Evolutionary conservation across 2,113 vertebrate species (phyloP), one percentile per base, ranked within the genome.

Genomic region (Falcunculus frontatus): DNA sequence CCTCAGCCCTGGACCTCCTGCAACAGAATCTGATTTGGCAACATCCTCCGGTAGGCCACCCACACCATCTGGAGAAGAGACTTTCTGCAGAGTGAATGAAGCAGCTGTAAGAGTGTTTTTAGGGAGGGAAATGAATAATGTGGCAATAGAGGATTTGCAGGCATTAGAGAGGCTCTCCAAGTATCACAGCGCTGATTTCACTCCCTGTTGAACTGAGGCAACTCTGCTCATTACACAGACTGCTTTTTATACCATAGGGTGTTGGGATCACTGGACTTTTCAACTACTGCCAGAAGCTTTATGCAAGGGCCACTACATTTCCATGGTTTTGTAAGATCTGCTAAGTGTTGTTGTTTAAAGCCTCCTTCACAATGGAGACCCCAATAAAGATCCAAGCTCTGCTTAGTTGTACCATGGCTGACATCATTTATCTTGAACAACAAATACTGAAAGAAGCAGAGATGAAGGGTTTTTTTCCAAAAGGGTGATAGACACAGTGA

Each of bases 11-110:
- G 62, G 73, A 79, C 60, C 86, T 94, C 29, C 50, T 67, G 65
- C 49, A 84, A 68, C 0, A 23, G 86, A 80, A 79, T 95, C 68
- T 57, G 49, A 84, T 87, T 87, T 95, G 93, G 85, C 64, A 3
- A 67, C 29, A 13, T 72, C 32, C 69, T 79, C 57, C 0, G 6
- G 57, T 87, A 82, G 79, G 53, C 84, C 87, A 80, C 76, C n/a
- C 88, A 41, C 6, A 39, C 87, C 94, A 93, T 97, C 95, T 96
- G 96, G 94, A 92, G 81, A 94, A 90, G 87, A 80, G 84, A 60
- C 46, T 95, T 96, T 93, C 94, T 73, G 68, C 37, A 52, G 78
- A 64, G 59, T 95, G 67, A 96, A 94, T 94, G 83, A 84, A 95
- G 73, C 95, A 97, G 91, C 94, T 97, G 97, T 87, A 67, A 33